Evolutionary conservation across 2,888 invertebrate genomes (phyloP).

Genomic region (Meandrusa payeni): DNA sequence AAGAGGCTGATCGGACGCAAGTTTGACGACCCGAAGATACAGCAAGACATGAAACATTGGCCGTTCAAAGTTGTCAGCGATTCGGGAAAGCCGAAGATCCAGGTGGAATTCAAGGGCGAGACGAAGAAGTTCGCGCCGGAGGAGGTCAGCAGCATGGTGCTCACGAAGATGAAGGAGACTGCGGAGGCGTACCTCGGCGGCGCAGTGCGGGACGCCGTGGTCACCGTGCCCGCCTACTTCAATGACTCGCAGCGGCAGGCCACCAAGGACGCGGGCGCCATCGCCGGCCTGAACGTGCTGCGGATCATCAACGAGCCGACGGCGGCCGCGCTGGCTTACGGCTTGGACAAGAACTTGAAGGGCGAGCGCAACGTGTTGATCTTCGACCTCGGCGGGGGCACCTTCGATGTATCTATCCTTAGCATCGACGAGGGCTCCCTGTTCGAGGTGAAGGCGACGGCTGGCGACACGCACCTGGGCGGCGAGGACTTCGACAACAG

Average conservation of each 20-base stretch:
- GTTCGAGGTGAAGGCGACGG: slow-evolving; percentile 88
- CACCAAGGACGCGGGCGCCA: slow-evolving; percentile 16
- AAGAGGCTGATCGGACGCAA: slow-evolving; percentile 91
- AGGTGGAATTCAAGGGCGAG: slow-evolving; percentile 81
- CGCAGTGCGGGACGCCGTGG: slow-evolving; percentile 82
- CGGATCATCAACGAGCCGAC: slow-evolving; percentile 89
- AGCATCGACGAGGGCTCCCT: slow-evolving; percentile 86
- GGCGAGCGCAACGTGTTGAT: slow-evolving; percentile 49
- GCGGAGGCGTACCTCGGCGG: slow-evolving; percentile 84
- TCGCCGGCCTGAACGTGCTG: slow-evolving; percentile 10
- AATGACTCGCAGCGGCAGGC: slow-evolving; percentile 17
- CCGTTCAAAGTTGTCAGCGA: slow-evolving; percentile 85
- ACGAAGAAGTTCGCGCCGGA: slow-evolving; percentile 81
- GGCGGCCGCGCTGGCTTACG: slow-evolving; percentile 84
- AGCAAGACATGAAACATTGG: slow-evolving; percentile 88
- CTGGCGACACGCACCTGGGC: slow-evolving; percentile 87
- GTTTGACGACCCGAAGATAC: slow-evolving; percentile 85
- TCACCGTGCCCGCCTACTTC: slow-evolving; percentile 87
- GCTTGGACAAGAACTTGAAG: slow-evolving; percentile 80
- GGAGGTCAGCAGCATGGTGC: slow-evolving; percentile 83
- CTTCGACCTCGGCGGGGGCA: slow-evolving; percentile 37
- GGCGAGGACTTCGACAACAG: slow-evolving; percentile 83
- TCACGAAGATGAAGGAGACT: slow-evolving; percentile 52
- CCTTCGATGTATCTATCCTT: slow-evolving; percentile 88
- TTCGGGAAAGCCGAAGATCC: slow-evolving; percentile 82